Conservation (phyloP, 2,113 vertebrate species). For the Polypterus bichir region DNA sequence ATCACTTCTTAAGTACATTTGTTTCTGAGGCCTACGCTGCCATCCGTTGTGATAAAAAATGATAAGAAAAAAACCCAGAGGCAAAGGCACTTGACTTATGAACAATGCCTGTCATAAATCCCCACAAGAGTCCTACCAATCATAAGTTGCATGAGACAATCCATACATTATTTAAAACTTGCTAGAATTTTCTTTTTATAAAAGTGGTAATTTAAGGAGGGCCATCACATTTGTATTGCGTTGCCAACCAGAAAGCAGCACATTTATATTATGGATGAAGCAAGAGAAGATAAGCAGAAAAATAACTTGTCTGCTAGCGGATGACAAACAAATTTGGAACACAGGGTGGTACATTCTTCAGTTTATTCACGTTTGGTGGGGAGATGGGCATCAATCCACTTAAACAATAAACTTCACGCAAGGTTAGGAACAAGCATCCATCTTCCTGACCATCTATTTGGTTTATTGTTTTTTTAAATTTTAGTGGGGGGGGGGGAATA, state of each 20-base stretch:
- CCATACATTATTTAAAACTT: conserved; percentile 3
- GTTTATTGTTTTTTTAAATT: no score
- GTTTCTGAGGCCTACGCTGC: not conserved
- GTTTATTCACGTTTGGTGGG: not conserved
- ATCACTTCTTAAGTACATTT: not conserved
- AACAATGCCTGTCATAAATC: conserved; percentile 1
- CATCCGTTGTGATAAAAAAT: not conserved
- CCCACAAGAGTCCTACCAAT: not conserved
- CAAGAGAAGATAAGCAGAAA: conserved; percentile 5
- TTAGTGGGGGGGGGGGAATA: no score
- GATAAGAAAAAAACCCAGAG: not conserved
- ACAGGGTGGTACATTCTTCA: not conserved
- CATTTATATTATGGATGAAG: conserved; percentile 1
- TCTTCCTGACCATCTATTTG: no score
- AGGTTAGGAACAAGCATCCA: conserved; percentile 4
- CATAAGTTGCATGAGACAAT: conserved; percentile 1
- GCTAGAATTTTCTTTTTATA: not conserved
- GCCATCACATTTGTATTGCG: conserved; percentile 1
- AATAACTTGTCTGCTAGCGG: conserved; percentile 4
- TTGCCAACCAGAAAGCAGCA: not conserved
- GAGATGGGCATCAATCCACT: conserved; percentile 6
- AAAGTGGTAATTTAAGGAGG: conserved; percentile 2
- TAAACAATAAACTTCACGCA: conserved; percentile 11
- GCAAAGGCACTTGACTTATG: conserved; percentile 3
- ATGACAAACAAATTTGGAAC: conserved; percentile 7